Percentiles rank a stretch among this genome's conserved stretches.
Evolutionary conservation across 2,797 vertebrate genomes (phyloP).

Genomic region (Enteromius treurensis): DNA sequence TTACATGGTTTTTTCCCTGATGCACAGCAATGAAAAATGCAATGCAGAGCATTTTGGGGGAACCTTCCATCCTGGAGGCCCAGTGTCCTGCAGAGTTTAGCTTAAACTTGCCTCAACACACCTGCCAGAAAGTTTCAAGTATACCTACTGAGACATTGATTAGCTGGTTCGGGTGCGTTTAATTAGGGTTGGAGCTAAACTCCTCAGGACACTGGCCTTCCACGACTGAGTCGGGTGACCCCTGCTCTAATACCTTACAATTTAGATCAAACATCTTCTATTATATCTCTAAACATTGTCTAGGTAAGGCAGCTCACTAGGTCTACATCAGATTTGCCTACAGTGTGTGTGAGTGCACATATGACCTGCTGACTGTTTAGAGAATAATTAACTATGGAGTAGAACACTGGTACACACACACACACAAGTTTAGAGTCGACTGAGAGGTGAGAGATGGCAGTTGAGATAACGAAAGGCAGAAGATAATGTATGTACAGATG

Average conservation of each 20-base stretch:
- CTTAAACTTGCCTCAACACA: too few species aligned
- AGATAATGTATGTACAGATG: not conserved
- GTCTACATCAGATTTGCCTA: conserved; percentile 33
- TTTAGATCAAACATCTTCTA: not conserved
- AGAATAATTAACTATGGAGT: conserved; percentile 52
- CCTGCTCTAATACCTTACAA: not conserved
- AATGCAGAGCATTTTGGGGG: not conserved
- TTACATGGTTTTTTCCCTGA: not conserved
- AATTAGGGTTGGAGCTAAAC: too few species aligned
- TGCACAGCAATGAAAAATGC: not conserved
- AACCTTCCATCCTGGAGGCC: not conserved
- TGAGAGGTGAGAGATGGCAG: conserved; percentile 14
- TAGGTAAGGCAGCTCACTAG: not conserved
- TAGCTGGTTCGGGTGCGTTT: too few species aligned
- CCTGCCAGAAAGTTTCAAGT: too few species aligned
- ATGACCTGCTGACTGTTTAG: conserved; percentile 38
- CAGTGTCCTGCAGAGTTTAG: too few species aligned
- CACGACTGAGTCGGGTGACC: too few species aligned
- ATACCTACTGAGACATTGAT: too few species aligned
- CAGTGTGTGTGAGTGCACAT: conserved; percentile 20
- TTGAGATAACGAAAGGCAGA: conserved; percentile 16
- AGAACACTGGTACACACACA: conserved; percentile 20
- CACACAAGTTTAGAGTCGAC: not conserved
- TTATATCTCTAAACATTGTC: not conserved
- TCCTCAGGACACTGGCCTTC: too few species aligned